Base-by-base conservation (phyloP, 2,113 vertebrate genomes). In the Campylorhamphus procurvoides region DNA sequence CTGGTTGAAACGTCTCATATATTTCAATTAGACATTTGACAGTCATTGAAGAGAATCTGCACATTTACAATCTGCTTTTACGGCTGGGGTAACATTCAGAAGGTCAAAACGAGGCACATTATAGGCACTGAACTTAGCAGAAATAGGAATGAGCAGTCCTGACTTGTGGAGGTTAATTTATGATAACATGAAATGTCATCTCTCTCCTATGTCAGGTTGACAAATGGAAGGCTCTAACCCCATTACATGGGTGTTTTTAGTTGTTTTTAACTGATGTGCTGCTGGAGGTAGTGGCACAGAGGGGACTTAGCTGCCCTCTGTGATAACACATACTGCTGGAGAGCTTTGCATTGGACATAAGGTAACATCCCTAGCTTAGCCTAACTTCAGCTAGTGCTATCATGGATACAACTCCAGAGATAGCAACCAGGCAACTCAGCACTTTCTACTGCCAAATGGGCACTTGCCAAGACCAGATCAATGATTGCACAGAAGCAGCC, bases 401-500 rank as follows among this genome's bases (percentile, higher is more conserved):
- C 56, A 14, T 4, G 9, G 90, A 87, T 64, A 72, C n/a, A 46
- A 47, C 40, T 62, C 58, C 75, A 82, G 66, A 92, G 90, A 92
- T 75, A 93, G 90, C 58, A 82, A 72, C 73, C 28, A 73, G 79
- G 79, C 10, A 3, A 62, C 93, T 94, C 93, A 91, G 95, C 88
- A 84, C 89, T 94, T 91, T 95, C 69, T 56, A 10, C 46, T 91
- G 95, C 90, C 91, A 93, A 59, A 40, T 2, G 1, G 46, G 73
- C 37, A 69, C 79, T 74, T 84, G 95, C 85, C 95, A 96, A 91
- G 76, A 89, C 31, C 62, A 72, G 69, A 93, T 96, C 92, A 87
- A 95, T 90, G 80, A 93, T 89, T 96, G 69, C 94, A 93, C 37
- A 96, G 87, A 59, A 93, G 56, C 68, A 97, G 88, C 69, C 79